Evolutionary conservation across 2,113 vertebrate genomes (phyloP).

Genomic region (Misgurnus mizolepis): DNA sequence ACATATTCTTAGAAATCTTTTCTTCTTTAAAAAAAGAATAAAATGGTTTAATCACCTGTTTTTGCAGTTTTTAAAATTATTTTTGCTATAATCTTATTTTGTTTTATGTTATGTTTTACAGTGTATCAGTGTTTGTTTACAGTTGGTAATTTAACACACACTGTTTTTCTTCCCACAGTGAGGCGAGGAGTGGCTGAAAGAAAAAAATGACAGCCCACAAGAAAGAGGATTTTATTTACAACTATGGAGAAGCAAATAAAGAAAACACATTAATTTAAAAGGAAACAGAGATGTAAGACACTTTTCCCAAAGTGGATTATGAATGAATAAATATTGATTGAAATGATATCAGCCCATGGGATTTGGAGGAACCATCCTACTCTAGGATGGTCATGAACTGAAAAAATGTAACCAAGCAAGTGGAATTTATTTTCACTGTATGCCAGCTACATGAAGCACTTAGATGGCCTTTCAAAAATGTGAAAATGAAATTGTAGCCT

Average conservation of each 20-base stretch:
- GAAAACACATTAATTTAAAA: conserved; percentile 33
- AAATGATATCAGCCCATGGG: conserved; percentile 39
- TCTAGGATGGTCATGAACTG: conserved; percentile 42
- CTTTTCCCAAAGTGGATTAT: conserved; percentile 33
- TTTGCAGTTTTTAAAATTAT: neutral
- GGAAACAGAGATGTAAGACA: conserved; percentile 37
- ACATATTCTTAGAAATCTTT: too few relatives aligned
- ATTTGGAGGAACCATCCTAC: conserved; percentile 37
- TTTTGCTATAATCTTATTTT: neutral
- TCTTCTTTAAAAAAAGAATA: too few relatives aligned
- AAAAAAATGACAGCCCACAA: conserved; percentile 16
- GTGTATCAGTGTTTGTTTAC: neutral
- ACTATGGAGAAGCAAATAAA: conserved; percentile 35
- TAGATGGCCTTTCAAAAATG: conserved; percentile 37
- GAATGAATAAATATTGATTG: conserved; percentile 34
- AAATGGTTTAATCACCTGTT: neutral
- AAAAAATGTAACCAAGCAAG: conserved; percentile 46
- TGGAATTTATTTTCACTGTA: conserved; percentile 29
- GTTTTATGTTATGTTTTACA: neutral
- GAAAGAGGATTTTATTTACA: conserved; percentile 35
- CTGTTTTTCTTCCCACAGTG: conserved; percentile 47
- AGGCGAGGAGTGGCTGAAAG: conserved; percentile 43
- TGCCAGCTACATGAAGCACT: conserved; percentile 29
- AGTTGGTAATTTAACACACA: neutral
- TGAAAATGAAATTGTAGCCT: conserved; percentile 35